phyloP scores from a whole-genome alignment of 1,140 invertebrate genomes.

The Procambarus virginalis region DNA sequence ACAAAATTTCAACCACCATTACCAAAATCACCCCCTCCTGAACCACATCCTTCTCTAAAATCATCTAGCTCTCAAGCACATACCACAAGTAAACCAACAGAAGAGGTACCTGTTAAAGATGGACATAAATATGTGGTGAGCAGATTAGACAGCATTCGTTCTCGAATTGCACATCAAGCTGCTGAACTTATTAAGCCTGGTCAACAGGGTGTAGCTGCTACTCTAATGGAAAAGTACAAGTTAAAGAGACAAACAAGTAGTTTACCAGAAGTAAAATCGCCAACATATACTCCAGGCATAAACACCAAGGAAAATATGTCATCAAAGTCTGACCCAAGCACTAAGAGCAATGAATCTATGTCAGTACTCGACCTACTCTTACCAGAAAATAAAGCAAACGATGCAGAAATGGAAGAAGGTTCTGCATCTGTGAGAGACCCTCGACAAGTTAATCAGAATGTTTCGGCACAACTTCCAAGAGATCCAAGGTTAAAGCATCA shows the following conservation, averaged over 20 bases:
- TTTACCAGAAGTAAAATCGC: conserved; percentile 23
- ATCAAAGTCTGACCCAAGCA: conserved; percentile 21
- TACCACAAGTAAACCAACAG: conserved; percentile 8
- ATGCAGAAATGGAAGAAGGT: conserved; percentile 6
- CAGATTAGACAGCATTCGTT: conserved; percentile 44
- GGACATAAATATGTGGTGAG: conserved; percentile 9
- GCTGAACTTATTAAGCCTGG: conserved; percentile 52
- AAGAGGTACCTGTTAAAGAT: conserved; percentile 17
- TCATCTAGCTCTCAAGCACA: conserved; percentile 1
- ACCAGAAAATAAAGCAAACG: conserved; percentile 19
- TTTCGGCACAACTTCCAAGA: conserved; percentile 13
- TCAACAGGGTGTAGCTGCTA: conserved; percentile 48
- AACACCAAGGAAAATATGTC: conserved; percentile 8
- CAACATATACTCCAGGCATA: neutral
- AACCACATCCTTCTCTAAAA: neutral
- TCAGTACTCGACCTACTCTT: conserved; percentile 43
- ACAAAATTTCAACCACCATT: conserved; percentile 4
- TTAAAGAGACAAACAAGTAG: conserved; percentile 42
- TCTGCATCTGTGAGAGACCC: neutral
- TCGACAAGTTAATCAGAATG: neutral
- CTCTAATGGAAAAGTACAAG: conserved; percentile 57
- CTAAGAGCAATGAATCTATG: conserved; percentile 23
- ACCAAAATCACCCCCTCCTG: conserved; percentile 23
- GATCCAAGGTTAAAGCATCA: conserved; percentile 50
- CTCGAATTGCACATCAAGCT: conserved; percentile 45